Conservation (phyloP, 2,113 vertebrate genomes). For the Salvator merianae region DNA sequence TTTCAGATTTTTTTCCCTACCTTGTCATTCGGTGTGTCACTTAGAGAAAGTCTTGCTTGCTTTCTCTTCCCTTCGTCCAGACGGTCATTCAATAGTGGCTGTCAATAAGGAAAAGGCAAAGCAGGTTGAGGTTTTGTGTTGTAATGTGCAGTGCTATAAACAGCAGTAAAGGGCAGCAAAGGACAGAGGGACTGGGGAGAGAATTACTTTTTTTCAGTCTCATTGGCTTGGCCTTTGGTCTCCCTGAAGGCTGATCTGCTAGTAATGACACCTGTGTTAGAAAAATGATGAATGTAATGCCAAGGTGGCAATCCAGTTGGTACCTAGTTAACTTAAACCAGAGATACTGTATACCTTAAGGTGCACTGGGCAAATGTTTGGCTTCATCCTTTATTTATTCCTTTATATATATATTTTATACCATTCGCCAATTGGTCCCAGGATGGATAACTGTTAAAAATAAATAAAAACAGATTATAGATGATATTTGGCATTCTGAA, state of each 20-base stretch:
- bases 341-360: not conserved
- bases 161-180: not conserved
- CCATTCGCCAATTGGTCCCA: too few relatives aligned
- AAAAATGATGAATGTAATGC: not conserved
- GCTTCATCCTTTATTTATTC: too few relatives aligned
- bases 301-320: not conserved
- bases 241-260: not conserved
- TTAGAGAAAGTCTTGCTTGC: accelerated
- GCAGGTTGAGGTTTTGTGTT: not conserved
- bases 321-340: not conserved
- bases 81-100: not conserved
- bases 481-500: too few relatives aligned
- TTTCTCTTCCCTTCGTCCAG: accelerated
- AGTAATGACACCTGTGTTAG: not conserved
- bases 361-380: not conserved
- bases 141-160: not conserved
- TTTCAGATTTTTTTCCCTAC: not conserved
- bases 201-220: not conserved
- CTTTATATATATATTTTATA: too few relatives aligned
- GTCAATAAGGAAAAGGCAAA: accelerated
- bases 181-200: not conserved
- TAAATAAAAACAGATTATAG: too few relatives aligned
- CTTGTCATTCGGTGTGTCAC: not conserved
- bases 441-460: too few relatives aligned
- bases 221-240: not conserved